A percentile compares a stretch with the other conserved stretches of the same genome.
Evolutionary conservation across 1,140 invertebrate genomes (phyloP).

Genomic region (Lepidurus packardi): DNA sequence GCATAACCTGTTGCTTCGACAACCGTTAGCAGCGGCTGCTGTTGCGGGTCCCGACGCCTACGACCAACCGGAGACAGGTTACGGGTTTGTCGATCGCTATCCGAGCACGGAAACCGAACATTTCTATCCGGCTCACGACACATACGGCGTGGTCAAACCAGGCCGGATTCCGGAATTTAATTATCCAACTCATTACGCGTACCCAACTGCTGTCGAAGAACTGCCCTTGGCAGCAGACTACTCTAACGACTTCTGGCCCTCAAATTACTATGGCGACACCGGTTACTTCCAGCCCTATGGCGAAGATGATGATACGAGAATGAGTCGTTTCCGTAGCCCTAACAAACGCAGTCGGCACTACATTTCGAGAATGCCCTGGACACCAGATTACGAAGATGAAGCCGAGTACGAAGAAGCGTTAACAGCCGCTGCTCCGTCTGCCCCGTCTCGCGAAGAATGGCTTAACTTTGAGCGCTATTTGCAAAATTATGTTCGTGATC

Average conservation of each 20-base stretch:
- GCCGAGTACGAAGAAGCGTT: not conserved
- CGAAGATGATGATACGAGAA: not conserved
- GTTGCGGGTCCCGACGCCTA: not conserved
- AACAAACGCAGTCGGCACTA: constrained; percentile 17
- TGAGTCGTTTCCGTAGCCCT: not conserved
- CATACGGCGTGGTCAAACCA: not conserved
- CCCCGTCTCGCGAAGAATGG: not conserved
- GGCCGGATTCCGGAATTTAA: constrained; percentile 6
- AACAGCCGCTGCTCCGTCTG: not conserved
- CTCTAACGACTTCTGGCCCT: constrained; percentile 3
- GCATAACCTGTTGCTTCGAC: constrained; percentile 8
- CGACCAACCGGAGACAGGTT: not conserved
- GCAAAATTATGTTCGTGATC: not conserved
- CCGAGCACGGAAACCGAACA: not conserved
- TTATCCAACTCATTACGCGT: not conserved
- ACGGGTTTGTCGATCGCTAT: constrained; percentile 13
- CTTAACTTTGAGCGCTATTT: constrained; percentile 5
- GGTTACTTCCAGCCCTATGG: constrained; percentile 11
- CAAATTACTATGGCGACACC: not conserved
- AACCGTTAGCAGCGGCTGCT: not conserved
- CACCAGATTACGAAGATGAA: constrained; percentile 8
- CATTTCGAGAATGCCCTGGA: not conserved
- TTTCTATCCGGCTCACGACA: not conserved
- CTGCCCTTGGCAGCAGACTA: not conserved
- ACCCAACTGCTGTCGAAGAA: not conserved